Percentiles rank a stretch among this genome's conserved stretches.
Conservation (phyloP, 2,797 vertebrate species). For the Macroramphosus scolopax region DNA sequence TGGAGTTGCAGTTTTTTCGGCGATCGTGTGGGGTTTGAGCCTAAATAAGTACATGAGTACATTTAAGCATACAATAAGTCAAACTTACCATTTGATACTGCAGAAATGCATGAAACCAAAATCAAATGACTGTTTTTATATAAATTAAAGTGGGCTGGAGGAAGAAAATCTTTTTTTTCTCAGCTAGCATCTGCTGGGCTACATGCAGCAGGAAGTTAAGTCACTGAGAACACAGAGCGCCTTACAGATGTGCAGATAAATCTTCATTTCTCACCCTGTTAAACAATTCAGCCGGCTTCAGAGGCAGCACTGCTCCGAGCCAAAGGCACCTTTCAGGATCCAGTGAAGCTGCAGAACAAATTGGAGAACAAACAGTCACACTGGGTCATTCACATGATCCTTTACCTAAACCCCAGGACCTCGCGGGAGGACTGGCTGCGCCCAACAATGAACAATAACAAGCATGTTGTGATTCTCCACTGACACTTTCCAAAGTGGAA, state of each 20-base stretch:
- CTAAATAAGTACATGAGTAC: conserved; percentile 53
- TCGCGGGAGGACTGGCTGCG: conserved; percentile 43
- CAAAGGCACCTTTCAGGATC: conserved; percentile 69
- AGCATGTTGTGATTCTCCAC: conserved; percentile 53
- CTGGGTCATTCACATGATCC: conserved; percentile 70
- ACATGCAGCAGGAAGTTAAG: conserved; percentile 25
- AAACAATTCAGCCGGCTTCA: conserved; percentile 53
- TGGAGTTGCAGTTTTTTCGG: conserved; percentile 63
- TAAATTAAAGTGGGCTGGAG: neutral
- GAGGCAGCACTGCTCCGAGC: conserved; percentile 37
- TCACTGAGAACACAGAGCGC: conserved; percentile 37
- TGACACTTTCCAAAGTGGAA: conserved; percentile 49
- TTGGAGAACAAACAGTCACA: conserved; percentile 77
- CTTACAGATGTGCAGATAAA: conserved; percentile 77
- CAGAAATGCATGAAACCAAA: neutral
- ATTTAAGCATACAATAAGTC: conserved; percentile 25
- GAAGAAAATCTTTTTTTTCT: conserved; percentile 13
- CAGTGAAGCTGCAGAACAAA: conserved; percentile 75
- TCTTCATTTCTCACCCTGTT: conserved; percentile 75
- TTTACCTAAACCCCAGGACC: conserved; percentile 55
- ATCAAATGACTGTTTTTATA: conserved; percentile 6
- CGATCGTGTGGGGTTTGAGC: conserved; percentile 42
- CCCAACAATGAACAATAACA: conserved; percentile 54
- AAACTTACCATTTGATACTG: conserved; percentile 6
- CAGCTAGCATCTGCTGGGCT: conserved; percentile 11